Evolutionary conservation across 2,888 invertebrate species (phyloP), one percentile per base, ranked within the genome.

Genomic region (Yponomeuta cagnagella): DNA sequence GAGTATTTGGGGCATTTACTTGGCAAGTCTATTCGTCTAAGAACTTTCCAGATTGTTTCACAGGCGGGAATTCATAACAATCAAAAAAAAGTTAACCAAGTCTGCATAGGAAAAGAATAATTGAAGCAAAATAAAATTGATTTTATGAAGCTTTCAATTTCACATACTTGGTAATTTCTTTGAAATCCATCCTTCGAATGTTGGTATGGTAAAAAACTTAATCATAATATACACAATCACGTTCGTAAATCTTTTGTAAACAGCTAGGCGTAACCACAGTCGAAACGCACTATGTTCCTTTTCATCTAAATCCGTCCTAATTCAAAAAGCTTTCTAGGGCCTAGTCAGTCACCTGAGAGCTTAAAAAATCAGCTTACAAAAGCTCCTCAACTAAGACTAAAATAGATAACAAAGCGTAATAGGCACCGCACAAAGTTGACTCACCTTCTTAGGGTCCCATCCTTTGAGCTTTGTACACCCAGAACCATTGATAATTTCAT

Each of bases 301-400:
- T 58, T 58, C 52, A 58, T 58, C 52, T 58, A 58, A 58, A 12
- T 1, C 52, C 52, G 0, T 15, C 65, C 33, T 31, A 30, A 65
- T 65, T 65, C 30, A 30, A 30, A 65, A 30, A 23, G 65, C 65
- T 65, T 65, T 65, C 65, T 58, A 58, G 52, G 52, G 52, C 65
- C 65, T 65, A 65, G 65, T 65, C 65, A 65, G 65, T 65, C 65
- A 9, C 65, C 33, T 65, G 65, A 65, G 65, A 23, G 30, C 31
- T 58, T 58, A 58, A 9, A 58, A 58, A 58, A 58, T 15, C 52
- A 58, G 52, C 52, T 58, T 58, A 58, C 2, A 58, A 15, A 12
- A 58, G 52, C 52, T 58, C 15, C 52, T 0, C 52, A 58, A 58
- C 52, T 58, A 58, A 58, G 52, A 58, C 15, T 58, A 58, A 43